Percentiles rank a stretch among this genome's conserved stretches.
These are phyloP conservation scores for Falco naumanni DNA, from an alignment of 2,797 vertebrate genomes.

Conservation along the genomic window DNA sequence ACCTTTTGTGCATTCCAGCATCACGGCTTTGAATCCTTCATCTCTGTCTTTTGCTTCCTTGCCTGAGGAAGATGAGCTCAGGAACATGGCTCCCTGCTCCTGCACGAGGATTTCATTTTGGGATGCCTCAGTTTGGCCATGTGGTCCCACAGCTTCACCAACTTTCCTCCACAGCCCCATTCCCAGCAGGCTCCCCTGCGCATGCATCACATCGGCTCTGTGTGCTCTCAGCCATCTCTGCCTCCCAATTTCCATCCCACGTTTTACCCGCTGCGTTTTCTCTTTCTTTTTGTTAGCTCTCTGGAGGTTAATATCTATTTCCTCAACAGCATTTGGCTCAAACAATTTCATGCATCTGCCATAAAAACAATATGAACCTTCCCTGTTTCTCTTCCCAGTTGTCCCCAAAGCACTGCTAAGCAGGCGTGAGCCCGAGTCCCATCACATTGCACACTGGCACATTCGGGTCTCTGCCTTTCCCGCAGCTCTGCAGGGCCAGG, in stretches of 20 bases:
- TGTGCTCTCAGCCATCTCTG: not conserved
- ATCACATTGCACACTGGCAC: not conserved
- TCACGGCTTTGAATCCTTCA: not conserved
- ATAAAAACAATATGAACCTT: not conserved
- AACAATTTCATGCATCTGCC: not conserved
- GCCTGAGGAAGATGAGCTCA: not conserved
- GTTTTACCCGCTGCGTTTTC: not conserved
- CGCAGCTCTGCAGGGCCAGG: not conserved
- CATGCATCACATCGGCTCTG: rapidly evolving
- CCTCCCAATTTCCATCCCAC: not conserved
- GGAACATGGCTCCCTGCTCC: not conserved
- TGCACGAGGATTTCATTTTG: rapidly evolving
- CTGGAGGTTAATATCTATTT: constrained; percentile 30
- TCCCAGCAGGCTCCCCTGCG: not conserved
- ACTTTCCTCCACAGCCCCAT: rapidly evolving
- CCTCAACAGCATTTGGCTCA: constrained; percentile 9
- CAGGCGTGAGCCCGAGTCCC: rapidly evolving
- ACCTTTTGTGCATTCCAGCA: not conserved
- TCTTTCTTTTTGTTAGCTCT: not conserved
- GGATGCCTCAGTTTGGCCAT: rapidly evolving
- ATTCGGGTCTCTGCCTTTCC: not conserved
- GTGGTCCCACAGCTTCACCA: not conserved
- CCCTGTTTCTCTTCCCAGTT: not conserved
- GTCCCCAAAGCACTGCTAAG: not conserved
- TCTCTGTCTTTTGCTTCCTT: not conserved